phyloP scores from a whole-genome alignment of 1,140 invertebrate genomes.

The Meteorus sp. region DNA sequence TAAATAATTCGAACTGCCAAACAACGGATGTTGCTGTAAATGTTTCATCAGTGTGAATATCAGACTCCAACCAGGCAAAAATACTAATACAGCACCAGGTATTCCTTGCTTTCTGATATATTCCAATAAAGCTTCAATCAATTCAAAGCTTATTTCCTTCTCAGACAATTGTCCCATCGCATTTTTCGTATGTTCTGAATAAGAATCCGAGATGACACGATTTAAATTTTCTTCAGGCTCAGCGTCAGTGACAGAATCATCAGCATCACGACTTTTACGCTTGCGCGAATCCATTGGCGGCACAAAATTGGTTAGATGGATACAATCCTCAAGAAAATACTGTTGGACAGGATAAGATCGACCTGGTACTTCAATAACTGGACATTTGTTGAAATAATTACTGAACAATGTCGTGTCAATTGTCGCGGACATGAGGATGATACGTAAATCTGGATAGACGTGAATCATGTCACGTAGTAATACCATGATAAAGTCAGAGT shows the following conservation, averaged over 20 bases:
- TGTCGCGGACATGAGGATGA: conserved; percentile 98
- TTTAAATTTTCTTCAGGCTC: conserved; percentile 82
- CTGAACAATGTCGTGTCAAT: conserved; percentile 90
- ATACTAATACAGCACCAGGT: conserved; percentile 86
- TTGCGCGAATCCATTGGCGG: conserved; percentile 72
- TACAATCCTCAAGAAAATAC: conserved; percentile 89
- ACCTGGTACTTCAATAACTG: conserved; percentile 78
- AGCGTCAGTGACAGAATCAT: conserved; percentile 65
- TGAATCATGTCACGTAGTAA: conserved; percentile 90
- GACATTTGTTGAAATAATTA: conserved; percentile 89
- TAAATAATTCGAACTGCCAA: conserved; percentile 69
- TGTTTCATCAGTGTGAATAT: conserved; percentile 91
- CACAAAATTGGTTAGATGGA: conserved; percentile 79
- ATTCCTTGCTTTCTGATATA: conserved; percentile 75
- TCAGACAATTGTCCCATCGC: conserved; percentile 80
- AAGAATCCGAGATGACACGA: conserved; percentile 57
- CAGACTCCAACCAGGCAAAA: conserved; percentile 92
- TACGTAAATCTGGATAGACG: conserved; percentile 82
- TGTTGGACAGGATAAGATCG: conserved; percentile 80
- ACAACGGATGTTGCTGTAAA: conserved; percentile 75
- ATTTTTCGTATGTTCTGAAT: conserved; percentile 65
- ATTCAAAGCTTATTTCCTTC: conserved; percentile 88
- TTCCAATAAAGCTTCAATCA: conserved; percentile 80
- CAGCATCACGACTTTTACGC: conserved; percentile 67
- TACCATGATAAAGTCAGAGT: conserved; percentile 95